Evolutionary conservation across 2,797 vertebrate species (phyloP), one percentile per base, ranked within the genome.

Genomic region (Columba guinea): DNA sequence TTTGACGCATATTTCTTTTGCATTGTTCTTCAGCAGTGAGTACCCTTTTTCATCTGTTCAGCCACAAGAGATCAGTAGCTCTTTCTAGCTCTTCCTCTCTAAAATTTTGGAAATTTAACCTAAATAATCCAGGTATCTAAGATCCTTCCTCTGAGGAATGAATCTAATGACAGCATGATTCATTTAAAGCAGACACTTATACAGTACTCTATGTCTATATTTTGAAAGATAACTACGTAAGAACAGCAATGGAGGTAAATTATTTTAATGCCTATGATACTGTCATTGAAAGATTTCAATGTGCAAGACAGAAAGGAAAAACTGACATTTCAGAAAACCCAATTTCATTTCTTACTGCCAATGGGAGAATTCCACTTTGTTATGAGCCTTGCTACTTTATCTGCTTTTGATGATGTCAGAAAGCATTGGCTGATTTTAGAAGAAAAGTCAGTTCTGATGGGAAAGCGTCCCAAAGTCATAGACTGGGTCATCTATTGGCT

Each of bases 41-140:
- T 55, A 80, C 92, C 87, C 53, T 83, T 49, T 87, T 93, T 94
- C 60, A 87, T 64, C 64, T 70, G 11, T 37, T 87, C 84, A 83
- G 56, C 39, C 75, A 60, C 49, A 65, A 58, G 49, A 89, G 46
- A 87, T 44, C 6, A 7, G 27, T 58, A 44, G 60, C 11, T 78
- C 28, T 60, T 93, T 75, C 27, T 87, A 55, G 56, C 11, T 69
- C 63, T 83, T 91, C 14, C 52, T 83, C 13, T 91, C n/a, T 53
- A 69, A 87, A 93, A 59, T 73, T 60, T 56, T 73, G 55, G 46
- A 93, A 77, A 76, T 44, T 56, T 82, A 17, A 78, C 63, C 22
- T 51, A 59, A 84, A 76, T 73, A 91, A 79, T 88, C 44, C n/a
- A 79, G 26, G 7, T 79, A 48, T 73, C n/a, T 52, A 48, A 81